Base-by-base conservation (phyloP, 2,113 vertebrate species). In the Bungarus multicinctus region DNA sequence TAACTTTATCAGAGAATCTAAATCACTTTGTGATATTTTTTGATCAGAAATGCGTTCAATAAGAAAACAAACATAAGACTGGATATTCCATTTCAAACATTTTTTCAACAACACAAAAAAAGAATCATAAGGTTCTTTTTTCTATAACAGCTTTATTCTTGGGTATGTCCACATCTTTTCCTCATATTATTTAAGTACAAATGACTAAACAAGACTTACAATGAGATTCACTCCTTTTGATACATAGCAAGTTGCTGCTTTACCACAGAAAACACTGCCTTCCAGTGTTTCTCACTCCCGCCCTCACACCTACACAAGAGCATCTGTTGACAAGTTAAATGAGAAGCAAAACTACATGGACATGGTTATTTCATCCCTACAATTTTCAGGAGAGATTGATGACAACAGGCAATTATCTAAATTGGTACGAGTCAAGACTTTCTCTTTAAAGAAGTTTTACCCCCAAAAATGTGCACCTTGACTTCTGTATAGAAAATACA, bases 331-430 rank as follows among this genome's bases (percentile, higher is more conserved):
- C 92, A 91, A 57, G 14, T 64, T 64, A 93, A 85, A 22, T 47
- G 88, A 88, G 87, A 90, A 92, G 58, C 54, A 52, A 64, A 90
- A 93, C 64, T 54, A 43, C 92, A 92, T 7, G 90, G 94, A 93
- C 92, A 85, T 30, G n/a, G 60, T 81, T 43, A 90, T 58, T 90
- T 39, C 94, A 94, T 50, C 92, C 85, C 94, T 64, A 60, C 92
- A 92, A 64, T 93, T 92, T 92, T 64, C 60, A 34, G 39, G 88
- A 90, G 81, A 45, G 58, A 87, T 3, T 85, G 39, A 88, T 69
- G 89, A 91, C 85, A 92, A 74, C 89, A 74, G 23, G 39, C 81
- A 93, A 94, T 94, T 94, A 93, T 43, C 93, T 58, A 69, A 91
- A 92, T 74, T 74, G 89, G 91, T 89, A 45, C 54, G 92, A 92